Evolutionary conservation across 2,113 vertebrate species (phyloP).

Genomic region (Ptyas mucosa): DNA sequence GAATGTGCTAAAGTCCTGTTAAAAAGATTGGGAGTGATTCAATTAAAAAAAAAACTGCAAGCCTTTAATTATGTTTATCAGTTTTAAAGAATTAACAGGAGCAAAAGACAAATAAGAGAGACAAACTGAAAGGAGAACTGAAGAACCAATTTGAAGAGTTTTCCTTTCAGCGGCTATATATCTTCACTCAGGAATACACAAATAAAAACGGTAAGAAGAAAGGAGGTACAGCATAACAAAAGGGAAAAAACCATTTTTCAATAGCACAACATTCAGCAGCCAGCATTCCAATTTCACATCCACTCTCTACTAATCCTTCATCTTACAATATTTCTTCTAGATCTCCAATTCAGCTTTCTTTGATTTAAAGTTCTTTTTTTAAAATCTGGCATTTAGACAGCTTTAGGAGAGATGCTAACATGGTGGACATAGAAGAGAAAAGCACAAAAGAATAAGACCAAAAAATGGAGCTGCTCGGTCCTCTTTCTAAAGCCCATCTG

Average conservation of each 20-base stretch:
- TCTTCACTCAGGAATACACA: background rate
- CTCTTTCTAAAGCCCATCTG: background rate
- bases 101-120: background rate
- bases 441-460: background rate
- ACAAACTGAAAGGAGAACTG: background rate
- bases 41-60: background rate
- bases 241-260: background rate
- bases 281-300: background rate
- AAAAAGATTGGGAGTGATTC: background rate
- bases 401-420: background rate
- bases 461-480: background rate
- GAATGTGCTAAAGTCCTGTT: background rate
- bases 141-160: background rate
- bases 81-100: background rate
- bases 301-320: background rate
- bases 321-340: background rate
- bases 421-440: background rate
- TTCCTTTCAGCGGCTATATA: background rate
- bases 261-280: background rate
- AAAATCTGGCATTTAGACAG: background rate
- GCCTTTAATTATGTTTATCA: background rate
- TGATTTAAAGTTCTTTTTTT: background rate
- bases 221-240: background rate
- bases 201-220: background rate
- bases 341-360: background rate